Evolutionary conservation across 2,113 vertebrate species (phyloP).

Genomic region (Nannobrachium achirus): DNA sequence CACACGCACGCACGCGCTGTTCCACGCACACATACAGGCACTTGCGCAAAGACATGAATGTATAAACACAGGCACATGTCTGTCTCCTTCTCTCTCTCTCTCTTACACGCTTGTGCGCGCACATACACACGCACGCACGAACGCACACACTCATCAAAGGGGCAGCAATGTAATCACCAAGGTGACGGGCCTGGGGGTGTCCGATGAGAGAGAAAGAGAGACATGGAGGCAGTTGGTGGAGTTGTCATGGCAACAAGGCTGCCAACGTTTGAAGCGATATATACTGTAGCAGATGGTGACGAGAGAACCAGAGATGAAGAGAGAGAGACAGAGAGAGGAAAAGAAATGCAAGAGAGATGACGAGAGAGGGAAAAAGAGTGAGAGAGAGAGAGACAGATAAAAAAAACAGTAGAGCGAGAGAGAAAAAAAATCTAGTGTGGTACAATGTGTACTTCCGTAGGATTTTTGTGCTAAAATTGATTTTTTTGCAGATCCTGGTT

Average conservation of each 20-base stretch:
- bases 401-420: background rate
- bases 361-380: background rate
- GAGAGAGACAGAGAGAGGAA: background rate
- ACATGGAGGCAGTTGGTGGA: constrained; percentile 20
- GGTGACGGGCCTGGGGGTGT: constrained; percentile 27
- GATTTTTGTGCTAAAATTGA: too few species aligned
- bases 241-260: constrained; percentile 70
- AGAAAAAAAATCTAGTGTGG: constrained; percentile 14
- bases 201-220: constrained; percentile 29
- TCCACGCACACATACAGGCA: constrained; percentile 1
- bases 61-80: background rate
- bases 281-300: constrained; percentile 6
- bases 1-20: constrained; percentile 10
- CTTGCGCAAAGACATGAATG: constrained; percentile 10
- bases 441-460: too few species aligned
- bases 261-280: constrained; percentile 55
- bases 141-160: constrained; percentile 28
- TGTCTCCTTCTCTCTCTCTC: too few species aligned
- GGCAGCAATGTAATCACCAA: constrained; percentile 33
- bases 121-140: constrained; percentile 4
- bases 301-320: background rate
- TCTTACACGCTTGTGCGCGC: constrained; percentile 2
- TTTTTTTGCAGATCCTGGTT: too few species aligned
- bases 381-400: constrained; percentile 6
- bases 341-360: background rate